A percentile compares a stretch with the other conserved stretches of the same genome.
phyloP scores from a whole-genome alignment of 2,797 vertebrate species.

The Muscicapa striata region DNA sequence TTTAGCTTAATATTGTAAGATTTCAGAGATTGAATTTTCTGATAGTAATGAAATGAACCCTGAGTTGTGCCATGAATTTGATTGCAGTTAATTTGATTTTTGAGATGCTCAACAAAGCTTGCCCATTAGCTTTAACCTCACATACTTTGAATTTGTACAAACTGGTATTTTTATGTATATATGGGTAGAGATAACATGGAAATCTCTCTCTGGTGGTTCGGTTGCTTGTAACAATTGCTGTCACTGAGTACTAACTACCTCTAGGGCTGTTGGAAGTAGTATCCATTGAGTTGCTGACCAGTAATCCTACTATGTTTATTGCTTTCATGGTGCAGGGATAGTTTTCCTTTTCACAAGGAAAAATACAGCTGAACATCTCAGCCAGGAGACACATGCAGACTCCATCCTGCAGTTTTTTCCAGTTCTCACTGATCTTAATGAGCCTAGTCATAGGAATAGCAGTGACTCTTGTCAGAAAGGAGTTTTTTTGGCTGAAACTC shows the following conservation, averaged over 20 bases:
- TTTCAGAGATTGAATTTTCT: conserved; percentile 73
- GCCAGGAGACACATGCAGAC: background rate
- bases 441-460: background rate
- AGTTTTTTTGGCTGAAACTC: background rate
- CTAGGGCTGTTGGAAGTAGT: background rate
- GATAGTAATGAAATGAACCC: conserved; percentile 68
- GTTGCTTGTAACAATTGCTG: background rate
- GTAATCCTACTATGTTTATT: background rate
- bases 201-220: background rate
- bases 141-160: conserved; percentile 44
- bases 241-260: background rate
- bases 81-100: conserved; percentile 68
- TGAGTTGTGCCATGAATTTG: conserved; percentile 65
- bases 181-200: background rate
- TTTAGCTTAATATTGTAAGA: conserved; percentile 73
- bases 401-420: conserved; percentile 28
- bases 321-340: background rate
- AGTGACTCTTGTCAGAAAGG: conserved; percentile 8
- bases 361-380: conserved; percentile 16
- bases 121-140: conserved; percentile 63
- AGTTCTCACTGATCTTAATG: conserved; percentile 4
- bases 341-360: conserved; percentile 37
- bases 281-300: conserved; percentile 14
- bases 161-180: conserved; percentile 12
- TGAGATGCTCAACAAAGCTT: conserved; percentile 47